These are phyloP conservation scores for Luidia sarsii DNA, from an alignment of 53 echinoderm and acorn worm species.

Conservation along the genomic window DNA sequence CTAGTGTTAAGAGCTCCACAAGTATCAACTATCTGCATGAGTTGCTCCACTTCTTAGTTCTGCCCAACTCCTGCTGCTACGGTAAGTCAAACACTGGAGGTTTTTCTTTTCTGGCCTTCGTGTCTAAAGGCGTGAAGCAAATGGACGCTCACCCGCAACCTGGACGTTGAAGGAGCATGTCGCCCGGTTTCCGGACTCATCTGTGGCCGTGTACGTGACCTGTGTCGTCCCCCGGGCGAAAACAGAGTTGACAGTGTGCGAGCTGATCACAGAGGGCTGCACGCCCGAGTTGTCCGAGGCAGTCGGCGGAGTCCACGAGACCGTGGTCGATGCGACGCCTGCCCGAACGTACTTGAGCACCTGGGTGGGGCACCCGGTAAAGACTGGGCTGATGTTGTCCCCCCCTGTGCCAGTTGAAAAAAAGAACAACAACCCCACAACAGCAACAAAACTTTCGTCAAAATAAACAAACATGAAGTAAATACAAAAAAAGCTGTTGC, in stretches of 20 bases:
- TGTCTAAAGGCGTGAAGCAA: no score
- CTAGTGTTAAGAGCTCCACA: no score
- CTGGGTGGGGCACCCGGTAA: background rate
- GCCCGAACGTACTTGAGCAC: conserved; percentile 5
- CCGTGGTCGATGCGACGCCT: background rate
- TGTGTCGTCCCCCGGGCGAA: conserved; percentile 7
- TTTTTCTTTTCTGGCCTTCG: no score
- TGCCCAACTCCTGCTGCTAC: no score
- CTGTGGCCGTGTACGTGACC: conserved; percentile 42
- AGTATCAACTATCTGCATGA: no score
- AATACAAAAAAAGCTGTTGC: no score
- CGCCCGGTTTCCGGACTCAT: conserved; percentile 37
- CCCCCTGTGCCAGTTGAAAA: background rate
- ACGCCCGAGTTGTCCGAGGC: conserved; percentile 16
- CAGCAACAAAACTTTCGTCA: background rate
- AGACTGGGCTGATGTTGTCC: conserved; percentile 29
- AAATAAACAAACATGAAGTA: background rate
- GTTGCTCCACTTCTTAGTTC: no score
- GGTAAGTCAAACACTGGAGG: no score
- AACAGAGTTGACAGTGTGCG: background rate
- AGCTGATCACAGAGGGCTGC: background rate
- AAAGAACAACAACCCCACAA: background rate
- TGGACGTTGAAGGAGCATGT: background rate
- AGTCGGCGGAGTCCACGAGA: conserved; percentile 24
- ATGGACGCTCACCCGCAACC: conserved; percentile 14